These are phyloP conservation scores for Lacerta bilineata DNA, from an alignment of 2,797 vertebrate genomes.

Conservation along the genomic window DNA sequence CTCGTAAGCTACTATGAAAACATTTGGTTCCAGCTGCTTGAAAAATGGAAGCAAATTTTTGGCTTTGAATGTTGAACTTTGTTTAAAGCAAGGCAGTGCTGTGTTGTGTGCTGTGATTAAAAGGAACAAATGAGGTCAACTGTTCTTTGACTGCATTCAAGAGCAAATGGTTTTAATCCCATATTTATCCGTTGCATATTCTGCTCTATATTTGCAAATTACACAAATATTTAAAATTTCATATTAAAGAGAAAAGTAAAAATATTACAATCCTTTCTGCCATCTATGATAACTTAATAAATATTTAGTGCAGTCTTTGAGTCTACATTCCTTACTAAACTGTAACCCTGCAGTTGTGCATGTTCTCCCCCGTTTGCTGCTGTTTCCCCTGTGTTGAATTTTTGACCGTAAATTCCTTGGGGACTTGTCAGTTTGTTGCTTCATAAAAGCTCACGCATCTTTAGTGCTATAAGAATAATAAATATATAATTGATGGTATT, in stretches of 20 bases:
- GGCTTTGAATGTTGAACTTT: background rate
- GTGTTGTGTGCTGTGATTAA: accelerated
- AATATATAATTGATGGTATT: background rate
- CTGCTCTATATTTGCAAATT: background rate
- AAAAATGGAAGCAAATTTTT: background rate
- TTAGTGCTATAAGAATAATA: background rate
- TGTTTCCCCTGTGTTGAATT: background rate
- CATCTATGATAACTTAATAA: background rate
- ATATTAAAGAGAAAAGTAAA: background rate
- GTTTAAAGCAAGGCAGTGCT: background rate
- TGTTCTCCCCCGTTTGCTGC: background rate
- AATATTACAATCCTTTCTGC: background rate
- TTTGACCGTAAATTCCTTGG: background rate
- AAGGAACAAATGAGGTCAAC: background rate
- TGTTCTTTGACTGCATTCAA: background rate
- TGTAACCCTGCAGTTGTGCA: background rate
- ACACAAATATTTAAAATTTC: background rate
- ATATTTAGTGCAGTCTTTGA: background rate
- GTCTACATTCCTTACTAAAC: background rate
- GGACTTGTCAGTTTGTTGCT: background rate
- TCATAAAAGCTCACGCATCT: background rate
- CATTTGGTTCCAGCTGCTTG: background rate
- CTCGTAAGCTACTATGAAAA: background rate
- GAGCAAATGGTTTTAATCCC: background rate
- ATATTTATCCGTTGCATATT: background rate